Base-by-base conservation (phyloP, 2,888 invertebrate species). In the Drosophila mettleri region DNA sequence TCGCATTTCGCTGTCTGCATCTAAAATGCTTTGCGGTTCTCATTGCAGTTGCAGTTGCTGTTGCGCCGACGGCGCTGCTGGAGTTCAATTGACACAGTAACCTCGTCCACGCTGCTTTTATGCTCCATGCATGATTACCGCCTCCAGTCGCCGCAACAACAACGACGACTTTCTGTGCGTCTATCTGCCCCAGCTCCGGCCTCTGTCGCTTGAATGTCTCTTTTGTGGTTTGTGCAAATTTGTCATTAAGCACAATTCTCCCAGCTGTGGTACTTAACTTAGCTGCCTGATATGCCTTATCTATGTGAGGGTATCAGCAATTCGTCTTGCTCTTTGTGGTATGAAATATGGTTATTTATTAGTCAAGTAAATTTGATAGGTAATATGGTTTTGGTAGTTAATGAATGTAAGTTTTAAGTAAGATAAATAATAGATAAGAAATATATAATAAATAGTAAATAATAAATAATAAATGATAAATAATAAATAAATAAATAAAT, bases 81-180 rank as follows among this genome's bases (percentile, higher is more conserved):
- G 51, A 49, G 68, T 67, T 73, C 80, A 79, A 79, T 73, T 86
- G 85, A 86, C 85, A 88, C 86, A 85, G 86, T 88, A 81, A 49
- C 49, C 49, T 49, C 49, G 49, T 80, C 86, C 76, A 78, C 75
- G 74, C 72, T 60, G 48, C 60, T 59, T 65, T 55, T 39, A 66
- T 65, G 73, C 63, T 61, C 64, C 52, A 64, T 74, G 84, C 74
- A 74, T 83, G 84, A 82, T 82, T 78, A 72, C 74, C 78, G 80
- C 77, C 77, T 66, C 73, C 80, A 76, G 85, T 82, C 67, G 57
- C 48, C 45, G 49, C 60, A 67, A 12, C 43, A 52, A 45, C 54
- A 51, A 46, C n/a, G 43, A 38, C 64, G 43, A 7, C 43, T 54
- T 57, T 55, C 62, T 67, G 48, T 39, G 33, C 39, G 34, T 12